These are phyloP conservation scores for Marronus borbonicus DNA, from an alignment of 2,888 invertebrate genomes.

Conservation along the genomic window DNA sequence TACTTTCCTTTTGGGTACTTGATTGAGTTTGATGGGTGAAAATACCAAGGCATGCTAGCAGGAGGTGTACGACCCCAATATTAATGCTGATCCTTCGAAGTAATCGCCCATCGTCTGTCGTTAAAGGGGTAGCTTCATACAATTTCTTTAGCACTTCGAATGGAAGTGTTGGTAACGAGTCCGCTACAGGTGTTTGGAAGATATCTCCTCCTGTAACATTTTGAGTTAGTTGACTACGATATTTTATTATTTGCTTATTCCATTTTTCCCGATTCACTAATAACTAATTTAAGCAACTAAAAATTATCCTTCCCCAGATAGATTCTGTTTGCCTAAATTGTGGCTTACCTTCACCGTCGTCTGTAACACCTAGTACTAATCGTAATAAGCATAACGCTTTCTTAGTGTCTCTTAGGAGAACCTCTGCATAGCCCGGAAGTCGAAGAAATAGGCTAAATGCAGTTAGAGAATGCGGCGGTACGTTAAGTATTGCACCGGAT, in stretches of 20 bases:
- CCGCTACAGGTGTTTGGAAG: slow-evolving; percentile 79
- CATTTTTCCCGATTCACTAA: no score
- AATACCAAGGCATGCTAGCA: slow-evolving; percentile 90
- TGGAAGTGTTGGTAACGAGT: slow-evolving; percentile 81
- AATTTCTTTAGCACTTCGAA: slow-evolving; percentile 85
- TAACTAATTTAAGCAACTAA: no score
- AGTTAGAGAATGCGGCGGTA: slow-evolving; percentile 92
- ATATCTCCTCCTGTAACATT: slow-evolving; percentile 75
- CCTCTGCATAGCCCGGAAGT: slow-evolving; percentile 92
- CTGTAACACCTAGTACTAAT: slow-evolving; percentile 90
- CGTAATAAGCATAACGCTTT: slow-evolving; percentile 90
- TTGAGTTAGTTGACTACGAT: not conserved
- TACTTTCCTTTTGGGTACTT: slow-evolving; percentile 60
- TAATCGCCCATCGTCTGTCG: slow-evolving; percentile 83
- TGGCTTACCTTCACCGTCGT: slow-evolving; percentile 87
- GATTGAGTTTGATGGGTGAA: slow-evolving; percentile 85
- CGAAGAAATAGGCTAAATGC: slow-evolving; percentile 92
- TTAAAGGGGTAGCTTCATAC: slow-evolving; percentile 83
- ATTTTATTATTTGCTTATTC: not conserved
- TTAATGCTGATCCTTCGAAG: slow-evolving; percentile 86
- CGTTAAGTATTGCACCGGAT: slow-evolving; percentile 73
- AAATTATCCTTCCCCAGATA: no score
- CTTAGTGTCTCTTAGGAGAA: slow-evolving; percentile 86
- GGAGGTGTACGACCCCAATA: slow-evolving; percentile 87
- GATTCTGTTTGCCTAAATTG: no score